Base-by-base conservation (phyloP, 2,113 vertebrate genomes). In the Phocoena phocoena region DNA sequence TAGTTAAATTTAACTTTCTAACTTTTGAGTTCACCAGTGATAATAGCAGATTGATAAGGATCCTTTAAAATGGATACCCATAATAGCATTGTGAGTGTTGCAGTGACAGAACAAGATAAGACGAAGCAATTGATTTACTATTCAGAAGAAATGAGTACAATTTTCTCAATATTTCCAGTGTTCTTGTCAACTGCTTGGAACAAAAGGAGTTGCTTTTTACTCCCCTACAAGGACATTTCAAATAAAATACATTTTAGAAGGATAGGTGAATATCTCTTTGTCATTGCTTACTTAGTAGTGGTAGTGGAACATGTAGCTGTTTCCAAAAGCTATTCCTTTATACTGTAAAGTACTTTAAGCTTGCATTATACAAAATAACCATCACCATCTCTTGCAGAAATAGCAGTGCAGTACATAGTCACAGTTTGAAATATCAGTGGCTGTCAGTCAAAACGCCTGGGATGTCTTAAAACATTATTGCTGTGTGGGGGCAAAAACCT, bases 121-220 rank as follows among this genome's bases (percentile, higher is more conserved):
- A 68, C 65, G 81, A 94, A 97, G 50, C 15, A 18, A 92, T 94
- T 85, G 50, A 95, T 93, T 88, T 90, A 68, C 76, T 94, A 89
- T 95, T 97, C 77, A 95, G 47, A 95, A 93, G 60, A 94, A 63
- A 88, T 31, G 38, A 88, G n/a, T 44, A 81, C 44, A 71, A 79
- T 93, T 94, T 94, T 84, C 53, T 96, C 47, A 50, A 15, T 90
- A 90, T 90, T 92, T 87, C 50, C 13, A 81, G 25, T 94, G 67
- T 95, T 95, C 76, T 90, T 95, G 53, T 81, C 65, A 97, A 85
- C n/a, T 96, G 2, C 28, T 95, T 83, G 4, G 50, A 83, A 87
- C 79, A 68, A 95, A 94, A 94, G 36, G 26, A 74, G 20, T 41
- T 94, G 41, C 8, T 70, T 96, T 81, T 97, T 47, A 25, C 36